Evolutionary conservation across 2,797 vertebrate genomes (phyloP).

Genomic region (Ptychadena robeensis): DNA sequence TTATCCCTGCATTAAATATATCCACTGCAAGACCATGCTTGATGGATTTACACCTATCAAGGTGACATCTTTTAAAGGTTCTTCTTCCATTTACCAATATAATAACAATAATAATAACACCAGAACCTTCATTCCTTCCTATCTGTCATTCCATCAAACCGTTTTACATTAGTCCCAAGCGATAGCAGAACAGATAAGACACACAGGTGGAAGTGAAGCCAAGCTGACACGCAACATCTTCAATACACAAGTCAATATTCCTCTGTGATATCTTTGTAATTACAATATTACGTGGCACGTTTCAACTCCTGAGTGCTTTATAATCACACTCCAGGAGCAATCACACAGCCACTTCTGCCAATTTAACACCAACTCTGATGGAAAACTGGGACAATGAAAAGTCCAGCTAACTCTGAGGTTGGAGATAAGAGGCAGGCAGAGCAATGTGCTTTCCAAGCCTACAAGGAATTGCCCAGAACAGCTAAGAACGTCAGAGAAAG

Average conservation of each 20-base stretch:
- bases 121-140: background rate
- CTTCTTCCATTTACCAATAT: background rate
- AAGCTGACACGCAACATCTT: conserved; percentile 19
- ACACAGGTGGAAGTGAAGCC: conserved; percentile 5
- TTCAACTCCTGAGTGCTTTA: conserved; percentile 50
- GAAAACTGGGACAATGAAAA: conserved; percentile 20
- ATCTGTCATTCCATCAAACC: conserved; percentile 19
- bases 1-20: background rate
- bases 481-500: background rate
- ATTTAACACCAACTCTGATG: conserved; percentile 25
- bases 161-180: conserved; percentile 13
- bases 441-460: background rate
- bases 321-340: conserved; percentile 49
- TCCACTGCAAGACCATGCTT: background rate
- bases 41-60: background rate
- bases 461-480: conserved; percentile 4
- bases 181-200: background rate
- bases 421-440: background rate
- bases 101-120: conserved; percentile 8
- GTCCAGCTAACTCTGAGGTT: conserved; percentile 7
- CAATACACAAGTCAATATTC: conserved; percentile 47
- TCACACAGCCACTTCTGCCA: conserved; percentile 42
- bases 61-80: background rate
- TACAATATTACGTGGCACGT: conserved; percentile 45
- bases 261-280: conserved; percentile 42